Conservation (phyloP, 2,797 vertebrate genomes). For the Pseudocheirus occidentalis region DNA sequence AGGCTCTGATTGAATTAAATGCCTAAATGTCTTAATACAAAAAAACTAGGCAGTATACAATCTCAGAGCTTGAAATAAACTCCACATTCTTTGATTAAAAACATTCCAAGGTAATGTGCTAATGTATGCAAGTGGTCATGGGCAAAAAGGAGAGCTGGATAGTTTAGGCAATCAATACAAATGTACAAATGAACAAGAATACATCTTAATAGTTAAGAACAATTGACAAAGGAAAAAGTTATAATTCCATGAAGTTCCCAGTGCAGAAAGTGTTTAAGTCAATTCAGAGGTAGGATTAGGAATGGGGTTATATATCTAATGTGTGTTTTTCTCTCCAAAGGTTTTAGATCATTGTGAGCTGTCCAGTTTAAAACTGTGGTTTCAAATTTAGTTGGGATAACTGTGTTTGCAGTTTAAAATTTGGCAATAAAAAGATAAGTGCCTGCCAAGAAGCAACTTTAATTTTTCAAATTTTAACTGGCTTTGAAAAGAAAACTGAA, state of each 20-base stretch:
- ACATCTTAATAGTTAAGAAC: not conserved
- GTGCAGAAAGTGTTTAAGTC: not conserved
- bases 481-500: conserved; percentile 34
- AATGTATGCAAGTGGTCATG: conserved; percentile 13
- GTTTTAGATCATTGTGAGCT: not conserved
- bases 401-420: conserved; percentile 8
- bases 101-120: conserved; percentile 1
- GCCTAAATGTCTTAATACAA: not conserved
- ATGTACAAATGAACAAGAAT: not conserved
- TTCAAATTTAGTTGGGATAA: conserved; percentile 35
- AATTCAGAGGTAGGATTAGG: not conserved
- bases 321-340: not conserved
- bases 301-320: not conserved
- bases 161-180: not conserved
- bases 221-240: not conserved
- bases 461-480: conserved; percentile 29
- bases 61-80: conserved; percentile 30
- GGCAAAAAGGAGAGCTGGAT: conserved; percentile 9
- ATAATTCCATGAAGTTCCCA: not conserved
- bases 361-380: conserved; percentile 1
- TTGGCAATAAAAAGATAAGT: conserved; percentile 47
- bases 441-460: conserved; percentile 30
- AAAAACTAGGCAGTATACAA: conserved; percentile 4
- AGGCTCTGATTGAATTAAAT: conserved; percentile 3
- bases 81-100: not conserved